phyloP scores from a whole-genome alignment of 2,113 vertebrate genomes.

The Phalacrocorax brasilianus region DNA sequence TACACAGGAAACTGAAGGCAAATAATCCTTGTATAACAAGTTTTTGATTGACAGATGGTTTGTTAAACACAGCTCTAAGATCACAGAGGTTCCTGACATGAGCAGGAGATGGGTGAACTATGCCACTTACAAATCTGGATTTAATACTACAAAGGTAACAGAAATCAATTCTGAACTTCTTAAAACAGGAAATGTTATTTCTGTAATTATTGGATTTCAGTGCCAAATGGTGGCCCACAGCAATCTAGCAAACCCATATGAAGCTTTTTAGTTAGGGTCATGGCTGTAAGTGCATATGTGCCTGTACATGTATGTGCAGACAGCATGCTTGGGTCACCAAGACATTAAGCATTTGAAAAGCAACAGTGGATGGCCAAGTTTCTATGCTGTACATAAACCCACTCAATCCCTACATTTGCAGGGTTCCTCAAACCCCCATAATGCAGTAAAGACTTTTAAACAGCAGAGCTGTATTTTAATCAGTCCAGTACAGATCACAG shows the following conservation, averaged over 20 bases:
- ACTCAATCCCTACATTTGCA: neutral
- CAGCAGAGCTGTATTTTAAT: neutral
- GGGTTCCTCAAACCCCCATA: neutral
- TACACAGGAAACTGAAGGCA: constrained; percentile 54
- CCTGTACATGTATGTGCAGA: accelerated
- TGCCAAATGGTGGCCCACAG: neutral
- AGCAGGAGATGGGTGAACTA: neutral
- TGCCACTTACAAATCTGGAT: neutral
- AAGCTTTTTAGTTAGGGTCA: neutral
- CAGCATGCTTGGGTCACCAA: accelerated
- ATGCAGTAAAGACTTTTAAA: neutral
- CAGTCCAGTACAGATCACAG: neutral
- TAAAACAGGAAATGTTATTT: neutral
- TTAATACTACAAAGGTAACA: neutral
- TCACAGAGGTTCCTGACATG: neutral
- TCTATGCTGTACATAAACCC: neutral
- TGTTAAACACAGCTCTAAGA: constrained; percentile 30
- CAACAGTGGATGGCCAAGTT: neutral
- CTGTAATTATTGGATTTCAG: neutral
- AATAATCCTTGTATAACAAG: constrained; percentile 57
- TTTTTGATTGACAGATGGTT: constrained; percentile 46
- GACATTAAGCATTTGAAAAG: accelerated
- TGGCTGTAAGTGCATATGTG: accelerated
- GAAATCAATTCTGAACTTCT: neutral
- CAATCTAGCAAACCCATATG: neutral